Evolutionary conservation across 2,113 vertebrate species (phyloP).

Genomic region (Coregonus clupeaformis): DNA sequence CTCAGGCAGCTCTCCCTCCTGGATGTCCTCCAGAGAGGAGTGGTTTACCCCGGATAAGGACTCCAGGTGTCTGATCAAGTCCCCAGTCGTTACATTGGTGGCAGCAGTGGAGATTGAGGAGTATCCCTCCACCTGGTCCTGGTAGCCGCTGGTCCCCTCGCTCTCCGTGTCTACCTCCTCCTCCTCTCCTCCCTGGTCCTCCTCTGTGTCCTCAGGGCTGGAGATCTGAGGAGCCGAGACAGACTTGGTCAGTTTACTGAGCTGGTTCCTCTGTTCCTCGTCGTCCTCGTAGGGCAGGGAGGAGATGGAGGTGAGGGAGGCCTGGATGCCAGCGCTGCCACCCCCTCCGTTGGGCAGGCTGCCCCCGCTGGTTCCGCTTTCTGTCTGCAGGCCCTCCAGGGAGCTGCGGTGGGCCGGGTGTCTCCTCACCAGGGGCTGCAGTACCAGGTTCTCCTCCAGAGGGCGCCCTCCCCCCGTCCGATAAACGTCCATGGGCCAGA

Average conservation of each 20-base stretch:
- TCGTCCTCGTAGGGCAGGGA: slow-evolving; percentile 96
- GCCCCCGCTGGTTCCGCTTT: slow-evolving; percentile 88
- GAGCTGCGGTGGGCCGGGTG: slow-evolving; percentile 79
- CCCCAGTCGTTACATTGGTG: slow-evolving; percentile 1
- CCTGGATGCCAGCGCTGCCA: slow-evolving; percentile 77
- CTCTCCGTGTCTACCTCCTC: slow-evolving; percentile 27
- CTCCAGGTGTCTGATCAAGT: slow-evolving; percentile 6
- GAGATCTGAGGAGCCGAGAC: slow-evolving; percentile 95
- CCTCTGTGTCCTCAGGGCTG: slow-evolving; percentile 81
- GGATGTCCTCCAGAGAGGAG: slow-evolving; percentile 43
- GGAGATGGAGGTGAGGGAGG: slow-evolving; percentile 92
- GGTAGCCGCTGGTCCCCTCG: slow-evolving; percentile 9
- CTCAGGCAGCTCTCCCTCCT: slow-evolving; percentile 40
- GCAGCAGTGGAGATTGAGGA: background rate
- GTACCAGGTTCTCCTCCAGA: slow-evolving; percentile 73
- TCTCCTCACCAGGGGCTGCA: slow-evolving; percentile 73
- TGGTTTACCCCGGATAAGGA: slow-evolving; percentile 6
- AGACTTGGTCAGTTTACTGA: slow-evolving; percentile 90
- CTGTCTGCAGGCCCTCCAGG: slow-evolving; percentile 86
- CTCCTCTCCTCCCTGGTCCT: slow-evolving; percentile 49
- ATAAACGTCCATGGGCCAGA: slow-evolving; percentile 80
- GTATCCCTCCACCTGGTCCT: slow-evolving; percentile 1
- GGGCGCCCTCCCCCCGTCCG: slow-evolving; percentile 21
- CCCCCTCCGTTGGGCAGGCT: slow-evolving; percentile 82
- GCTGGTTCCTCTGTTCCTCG: slow-evolving; percentile 75